Evolutionary conservation across 1,140 invertebrate species (phyloP).

Genomic region (Ceratina australensis): DNA sequence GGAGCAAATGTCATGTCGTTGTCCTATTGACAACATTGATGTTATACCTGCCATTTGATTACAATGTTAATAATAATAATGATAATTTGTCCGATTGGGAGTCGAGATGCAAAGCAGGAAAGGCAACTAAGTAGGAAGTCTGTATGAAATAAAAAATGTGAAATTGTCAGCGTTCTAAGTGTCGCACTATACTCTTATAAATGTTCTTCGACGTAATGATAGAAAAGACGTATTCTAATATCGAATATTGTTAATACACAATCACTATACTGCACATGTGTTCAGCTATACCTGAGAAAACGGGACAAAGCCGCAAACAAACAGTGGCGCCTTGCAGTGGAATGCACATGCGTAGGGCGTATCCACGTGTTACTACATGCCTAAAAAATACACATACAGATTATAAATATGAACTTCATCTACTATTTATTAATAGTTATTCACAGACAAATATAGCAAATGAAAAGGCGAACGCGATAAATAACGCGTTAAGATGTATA

Average conservation of each 20-base stretch:
- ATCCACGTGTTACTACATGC: no score
- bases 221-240: neutral
- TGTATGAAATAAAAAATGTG: slow-evolving; percentile 15
- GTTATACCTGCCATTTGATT: slow-evolving; percentile 31
- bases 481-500: slow-evolving; percentile 16
- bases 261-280: no score
- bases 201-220: neutral
- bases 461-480: neutral
- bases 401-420: neutral
- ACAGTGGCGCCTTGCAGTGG: no score
- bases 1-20: slow-evolving; percentile 21
- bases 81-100: neutral
- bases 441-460: no score
- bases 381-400: neutral
- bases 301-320: no score
- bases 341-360: no score
- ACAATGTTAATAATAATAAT: slow-evolving; percentile 23
- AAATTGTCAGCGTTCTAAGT: slow-evolving; percentile 5
- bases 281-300: no score
- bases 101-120: slow-evolving; percentile 7
- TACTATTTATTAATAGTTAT: neutral
- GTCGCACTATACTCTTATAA: slow-evolving; percentile 20
- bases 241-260: no score
- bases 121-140: neutral
- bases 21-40: slow-evolving; percentile 31